phyloP scores from a whole-genome alignment of 2,797 vertebrate species.

The Takifugu rubripes region DNA sequence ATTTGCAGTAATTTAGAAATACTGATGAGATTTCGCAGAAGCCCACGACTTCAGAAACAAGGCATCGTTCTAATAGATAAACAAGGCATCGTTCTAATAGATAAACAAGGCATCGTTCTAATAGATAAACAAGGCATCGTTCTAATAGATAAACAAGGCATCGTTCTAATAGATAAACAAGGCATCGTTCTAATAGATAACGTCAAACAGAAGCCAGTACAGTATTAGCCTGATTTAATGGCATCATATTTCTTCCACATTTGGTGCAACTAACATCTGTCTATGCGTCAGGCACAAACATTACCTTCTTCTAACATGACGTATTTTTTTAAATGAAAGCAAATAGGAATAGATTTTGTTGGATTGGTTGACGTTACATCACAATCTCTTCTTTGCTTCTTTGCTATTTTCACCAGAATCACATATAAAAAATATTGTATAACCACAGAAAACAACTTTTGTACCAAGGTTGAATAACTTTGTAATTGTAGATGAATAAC shows the following conservation, averaged over 20 bases:
- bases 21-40: constrained; percentile 47
- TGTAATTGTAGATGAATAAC: too few relatives aligned
- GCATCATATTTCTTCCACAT: constrained; percentile 10
- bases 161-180: constrained; percentile 7
- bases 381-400: too few relatives aligned
- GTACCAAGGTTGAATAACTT: too few relatives aligned
- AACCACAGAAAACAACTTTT: too few relatives aligned
- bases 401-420: too few relatives aligned
- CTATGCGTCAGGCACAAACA: constrained; percentile 17
- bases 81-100: constrained; percentile 15
- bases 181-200: constrained; percentile 13
- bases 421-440: too few relatives aligned
- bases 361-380: too few relatives aligned
- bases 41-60: constrained; percentile 17
- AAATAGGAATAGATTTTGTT: too few relatives aligned
- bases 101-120: constrained; percentile 14
- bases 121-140: constrained; percentile 12
- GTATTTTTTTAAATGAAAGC: too few relatives aligned
- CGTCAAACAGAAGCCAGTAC: constrained; percentile 18
- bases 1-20: constrained; percentile 45
- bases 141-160: constrained; percentile 13
- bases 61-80: constrained; percentile 17
- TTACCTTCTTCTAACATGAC: background rate
- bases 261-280: constrained; percentile 18
- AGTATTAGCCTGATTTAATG: constrained; percentile 12